Evolutionary conservation across 2,113 vertebrate species (phyloP), one percentile per base, ranked within the genome.

Genomic region (Oreochromis tanganicae): DNA sequence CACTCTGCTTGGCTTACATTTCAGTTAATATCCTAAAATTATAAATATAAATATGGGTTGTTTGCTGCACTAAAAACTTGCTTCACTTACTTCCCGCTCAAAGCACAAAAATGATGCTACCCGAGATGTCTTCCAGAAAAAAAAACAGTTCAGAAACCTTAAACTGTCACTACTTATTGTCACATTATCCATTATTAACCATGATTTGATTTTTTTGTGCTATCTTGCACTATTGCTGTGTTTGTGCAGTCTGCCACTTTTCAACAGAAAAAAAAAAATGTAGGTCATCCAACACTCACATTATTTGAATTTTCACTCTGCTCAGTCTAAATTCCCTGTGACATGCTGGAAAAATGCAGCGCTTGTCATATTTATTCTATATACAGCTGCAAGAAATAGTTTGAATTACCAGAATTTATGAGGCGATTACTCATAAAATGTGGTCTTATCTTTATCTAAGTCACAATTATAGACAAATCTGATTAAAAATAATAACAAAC

Each of bases 191-290:
- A 89, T 88, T 73, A 83, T 85, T 79, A 81, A 85, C 17, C 59
- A 68, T 57, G 32, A 46, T 46, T 61, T 17, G 68, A 46, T 73
- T 73, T 48, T 85, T 85, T 80, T 87, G 38, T 50, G 48, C 57
- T 27, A 29, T 85, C 27, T 79, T 87, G 71, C 80, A 83, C 32
- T 46, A 68, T 84, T 88, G 57, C 88, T 85, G 21, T 48, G 12
- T 88, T 75, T 94, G 66, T 71, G 34, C 81, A 87, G 50, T 21
- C 48, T 88, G 59, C 75, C 87, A 87, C 56, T 52, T 90, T 87
- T 43, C 14, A 81, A 43, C 52, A 78, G 48, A 38, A 52, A 57
- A 82, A 27, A 27, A 56, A 86, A 57, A 85, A 82, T 88, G 57
- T 91, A 84, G 81, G 85, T 52, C 86, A 86, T 55, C 32, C 66